Evolutionary conservation across 1,140 invertebrate species (phyloP), one percentile per base, ranked within the genome.

Genomic region (Phocides pigmalion): DNA sequence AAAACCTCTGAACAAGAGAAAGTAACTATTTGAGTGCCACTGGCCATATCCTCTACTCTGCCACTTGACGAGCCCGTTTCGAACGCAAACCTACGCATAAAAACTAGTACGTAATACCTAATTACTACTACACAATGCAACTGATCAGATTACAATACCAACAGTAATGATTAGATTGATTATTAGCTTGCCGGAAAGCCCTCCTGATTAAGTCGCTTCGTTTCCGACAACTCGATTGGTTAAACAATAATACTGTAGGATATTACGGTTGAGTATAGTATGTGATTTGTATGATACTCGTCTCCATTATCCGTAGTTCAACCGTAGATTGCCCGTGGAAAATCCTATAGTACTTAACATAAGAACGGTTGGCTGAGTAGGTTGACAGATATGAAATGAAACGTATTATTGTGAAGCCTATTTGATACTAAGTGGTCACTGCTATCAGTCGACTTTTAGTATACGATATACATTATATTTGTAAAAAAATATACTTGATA

Each of bases 141-240:
- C 11, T 39, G 42, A 46, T 46, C 42, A 22, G 17, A 46, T 46
- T 17, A 46, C 42, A 46, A 46, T 46, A 4, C 17, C 42, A 15
- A 22, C 28, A 32, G 19, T 46, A 46, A 22, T 46, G 42, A 46
- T 46, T 46, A 46, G 42, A 46, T 46, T 46, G 42, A 46, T 46
- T 39, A 39, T 12, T 39, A 39, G 12, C 35, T 32, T 32, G 28
- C n/a, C 35, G 12, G 35, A 39, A 39, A 39, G 12, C 35, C n/a
- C 35, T 39, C 35, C 12, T 14, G 12, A 14, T 39, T 39, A 32
- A 32, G 28, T 32, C 28, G 28, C 28, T 11, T 20, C 17, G 17
- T 46, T 46, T 20, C 16, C 9, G 11, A 46, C 16, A 46, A 19
- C 11, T 20, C 42, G 12, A 46, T 46, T n/a, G 42, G 11, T 9